Percentiles rank a stretch among this genome's conserved stretches.
phyloP scores from a whole-genome alignment of 2,888 invertebrate genomes.

The Acleris literana region DNA sequence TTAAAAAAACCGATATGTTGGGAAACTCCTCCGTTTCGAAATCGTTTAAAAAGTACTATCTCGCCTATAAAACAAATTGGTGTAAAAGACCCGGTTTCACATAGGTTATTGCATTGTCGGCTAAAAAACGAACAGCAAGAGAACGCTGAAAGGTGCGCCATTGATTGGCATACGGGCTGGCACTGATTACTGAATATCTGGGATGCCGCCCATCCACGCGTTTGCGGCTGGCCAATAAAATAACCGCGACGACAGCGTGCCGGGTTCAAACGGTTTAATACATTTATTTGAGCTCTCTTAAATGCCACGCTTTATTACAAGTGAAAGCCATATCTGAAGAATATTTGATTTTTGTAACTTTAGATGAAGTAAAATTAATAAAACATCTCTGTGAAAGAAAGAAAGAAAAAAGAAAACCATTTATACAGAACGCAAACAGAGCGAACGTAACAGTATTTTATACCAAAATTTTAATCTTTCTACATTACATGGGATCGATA shows the following conservation, averaged over 20 bases:
- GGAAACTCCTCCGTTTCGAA: too few relatives aligned
- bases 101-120: conserved; percentile 33
- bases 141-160: conserved; percentile 50
- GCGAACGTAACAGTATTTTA: too few relatives aligned
- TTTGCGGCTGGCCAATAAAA: conserved; percentile 23
- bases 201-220: conserved; percentile 47
- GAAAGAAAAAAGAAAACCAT: too few relatives aligned
- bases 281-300: conserved; percentile 10
- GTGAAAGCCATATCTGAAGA: too few relatives aligned
- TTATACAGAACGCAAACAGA: too few relatives aligned
- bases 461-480: too few relatives aligned
- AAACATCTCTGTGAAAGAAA: too few relatives aligned
- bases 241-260: conserved; percentile 16
- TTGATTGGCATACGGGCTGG: conserved; percentile 58
- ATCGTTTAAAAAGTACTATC: too few relatives aligned
- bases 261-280: conserved; percentile 12
- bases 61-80: conserved; percentile 9
- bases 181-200: conserved; percentile 65
- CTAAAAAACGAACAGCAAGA: conserved; percentile 34
- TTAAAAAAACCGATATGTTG: too few relatives aligned
- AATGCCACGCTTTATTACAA: background rate
- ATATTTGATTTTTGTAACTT: too few relatives aligned
- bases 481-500: too few relatives aligned
- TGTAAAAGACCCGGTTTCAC: conserved; percentile 3
- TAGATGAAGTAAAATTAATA: too few relatives aligned